phyloP scores from a whole-genome alignment of 2,797 vertebrate genomes.

The Coregonus sp. region DNA sequence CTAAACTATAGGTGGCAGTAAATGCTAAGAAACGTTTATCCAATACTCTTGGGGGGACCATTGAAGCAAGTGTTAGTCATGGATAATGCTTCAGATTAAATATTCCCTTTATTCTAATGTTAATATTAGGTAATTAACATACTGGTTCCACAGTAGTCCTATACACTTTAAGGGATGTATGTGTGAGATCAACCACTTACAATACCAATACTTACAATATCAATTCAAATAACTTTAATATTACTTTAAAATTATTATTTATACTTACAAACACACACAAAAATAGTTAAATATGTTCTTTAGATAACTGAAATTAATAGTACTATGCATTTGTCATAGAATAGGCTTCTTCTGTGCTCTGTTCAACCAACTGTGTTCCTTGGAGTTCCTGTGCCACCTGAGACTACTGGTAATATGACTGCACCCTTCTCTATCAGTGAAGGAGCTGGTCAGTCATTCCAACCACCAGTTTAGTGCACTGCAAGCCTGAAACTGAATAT shows the following conservation, averaged over 20 bases:
- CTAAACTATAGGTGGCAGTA: no score
- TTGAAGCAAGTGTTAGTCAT: not conserved
- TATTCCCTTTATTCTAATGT: not conserved
- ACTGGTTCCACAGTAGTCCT: not conserved
- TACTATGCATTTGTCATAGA: not conserved
- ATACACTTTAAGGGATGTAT: not conserved
- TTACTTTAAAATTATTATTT: not conserved
- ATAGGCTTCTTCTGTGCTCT: not conserved
- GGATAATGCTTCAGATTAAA: not conserved
- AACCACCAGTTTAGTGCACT: not conserved
- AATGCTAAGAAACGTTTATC: no score
- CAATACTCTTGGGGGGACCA: no score
- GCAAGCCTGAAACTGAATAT: not conserved
- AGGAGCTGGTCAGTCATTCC: conserved; percentile 5
- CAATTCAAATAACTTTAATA: not conserved
- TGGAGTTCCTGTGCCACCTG: not conserved
- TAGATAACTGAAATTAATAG: not conserved
- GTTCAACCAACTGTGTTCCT: not conserved
- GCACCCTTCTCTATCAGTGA: not conserved
- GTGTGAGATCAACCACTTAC: not conserved
- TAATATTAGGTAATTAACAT: not conserved
- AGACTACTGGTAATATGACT: not conserved
- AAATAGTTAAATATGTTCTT: not conserved
- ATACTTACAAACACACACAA: not conserved
- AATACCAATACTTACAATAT: not conserved